A percentile compares a stretch with the other conserved stretches of the same genome.
Evolutionary conservation across 2,888 invertebrate species (phyloP).

Genomic region (Cactoblastis cactorum): DNA sequence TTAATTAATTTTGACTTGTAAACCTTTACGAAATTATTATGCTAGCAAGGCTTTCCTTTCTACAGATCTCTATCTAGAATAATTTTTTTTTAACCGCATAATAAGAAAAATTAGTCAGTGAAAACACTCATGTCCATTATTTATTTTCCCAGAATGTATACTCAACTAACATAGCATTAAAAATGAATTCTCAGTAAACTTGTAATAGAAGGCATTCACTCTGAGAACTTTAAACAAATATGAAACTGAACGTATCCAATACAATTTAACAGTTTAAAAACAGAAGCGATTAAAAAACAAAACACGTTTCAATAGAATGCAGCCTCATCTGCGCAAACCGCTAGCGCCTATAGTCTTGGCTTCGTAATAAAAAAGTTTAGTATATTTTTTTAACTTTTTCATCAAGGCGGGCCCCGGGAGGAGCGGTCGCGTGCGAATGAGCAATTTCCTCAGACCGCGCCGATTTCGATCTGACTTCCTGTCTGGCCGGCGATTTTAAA

Average conservation of each 20-base stretch:
- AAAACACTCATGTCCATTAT: too few relatives aligned
- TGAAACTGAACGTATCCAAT: neutral
- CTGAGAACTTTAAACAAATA: too few relatives aligned
- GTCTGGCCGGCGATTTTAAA: conserved; percentile 75
- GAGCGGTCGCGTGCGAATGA: conserved; percentile 76
- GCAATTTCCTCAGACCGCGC: conserved; percentile 74
- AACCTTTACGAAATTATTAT: too few relatives aligned
- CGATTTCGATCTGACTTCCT: conserved; percentile 78
- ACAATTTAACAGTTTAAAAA: neutral
- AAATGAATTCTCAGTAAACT: too few relatives aligned
- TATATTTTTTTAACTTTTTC: conserved; percentile 75
- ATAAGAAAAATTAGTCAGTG: too few relatives aligned
- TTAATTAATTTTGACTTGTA: too few relatives aligned
- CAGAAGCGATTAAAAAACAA: neutral
- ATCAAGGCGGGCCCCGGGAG: conserved; percentile 65
- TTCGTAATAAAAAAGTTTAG: conserved; percentile 67
- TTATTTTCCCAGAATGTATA: too few relatives aligned
- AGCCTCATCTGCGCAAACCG: conserved; percentile 30
- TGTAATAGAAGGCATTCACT: too few relatives aligned
- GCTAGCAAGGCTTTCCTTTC: too few relatives aligned
- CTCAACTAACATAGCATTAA: too few relatives aligned
- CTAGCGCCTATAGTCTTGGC: neutral
- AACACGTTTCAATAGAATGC: neutral
- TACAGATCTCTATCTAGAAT: too few relatives aligned
- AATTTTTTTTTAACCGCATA: too few relatives aligned